phyloP scores from a whole-genome alignment of 2,888 invertebrate genomes.

The Sphaerolaimus hirsutus region DNA sequence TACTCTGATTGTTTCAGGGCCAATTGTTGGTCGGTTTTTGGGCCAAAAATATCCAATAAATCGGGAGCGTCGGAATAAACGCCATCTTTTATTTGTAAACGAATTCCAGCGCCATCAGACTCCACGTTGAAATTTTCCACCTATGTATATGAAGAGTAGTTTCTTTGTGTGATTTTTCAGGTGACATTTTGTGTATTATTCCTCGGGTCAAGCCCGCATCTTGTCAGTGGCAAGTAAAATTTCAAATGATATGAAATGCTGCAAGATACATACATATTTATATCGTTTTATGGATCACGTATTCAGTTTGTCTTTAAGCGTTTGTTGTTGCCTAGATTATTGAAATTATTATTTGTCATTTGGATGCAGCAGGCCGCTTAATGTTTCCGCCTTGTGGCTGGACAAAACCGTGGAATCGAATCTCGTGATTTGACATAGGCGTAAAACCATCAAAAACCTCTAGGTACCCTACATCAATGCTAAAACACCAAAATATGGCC shows the following conservation, averaged over 20 bases:
- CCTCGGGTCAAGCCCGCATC: not conserved
- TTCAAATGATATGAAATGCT: too few species aligned
- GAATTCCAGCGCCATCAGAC: slow-evolving; percentile 8
- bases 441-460: too few species aligned
- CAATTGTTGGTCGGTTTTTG: slow-evolving; percentile 8
- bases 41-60: slow-evolving; percentile 20
- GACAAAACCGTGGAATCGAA: too few species aligned
- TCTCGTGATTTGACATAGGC: too few species aligned
- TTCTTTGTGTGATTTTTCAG: not conserved
- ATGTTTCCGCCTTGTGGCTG: too few species aligned
- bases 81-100: slow-evolving; percentile 41
- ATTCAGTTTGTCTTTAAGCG: not conserved
- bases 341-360: too few species aligned
- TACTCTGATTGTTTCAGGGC: slow-evolving; percentile 10
- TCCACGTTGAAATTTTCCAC: slow-evolving; percentile 11
- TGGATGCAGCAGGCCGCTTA: too few species aligned
- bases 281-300: too few species aligned
- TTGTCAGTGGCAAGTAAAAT: not conserved
- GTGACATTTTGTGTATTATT: not conserved
- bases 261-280: too few species aligned
- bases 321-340: not conserved
- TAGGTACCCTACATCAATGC: too few species aligned
- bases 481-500: too few species aligned
- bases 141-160: too few species aligned
- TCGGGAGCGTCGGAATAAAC: slow-evolving; percentile 40